phyloP scores from a whole-genome alignment of 1,140 invertebrate genomes.

The Calephelis nemesis region DNA sequence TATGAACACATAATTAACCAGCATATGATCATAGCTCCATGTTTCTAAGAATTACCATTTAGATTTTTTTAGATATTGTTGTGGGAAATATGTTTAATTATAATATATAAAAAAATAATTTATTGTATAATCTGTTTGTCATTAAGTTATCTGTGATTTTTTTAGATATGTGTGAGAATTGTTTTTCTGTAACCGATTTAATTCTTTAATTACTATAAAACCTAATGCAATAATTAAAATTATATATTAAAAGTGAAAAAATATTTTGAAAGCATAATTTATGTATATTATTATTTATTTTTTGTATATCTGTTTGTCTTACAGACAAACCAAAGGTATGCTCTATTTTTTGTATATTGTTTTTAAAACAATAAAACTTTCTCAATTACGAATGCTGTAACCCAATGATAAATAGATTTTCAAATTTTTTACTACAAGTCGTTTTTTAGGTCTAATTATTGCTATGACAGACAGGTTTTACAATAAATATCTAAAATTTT shows the following conservation, averaged over 20 bases:
- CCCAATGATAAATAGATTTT: not conserved
- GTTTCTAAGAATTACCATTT: constrained; percentile 3
- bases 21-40: not conserved
- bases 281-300: too few species aligned
- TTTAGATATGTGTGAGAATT: not conserved
- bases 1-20: not conserved
- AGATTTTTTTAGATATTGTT: constrained; percentile 1
- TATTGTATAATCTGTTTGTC: constrained; percentile 11
- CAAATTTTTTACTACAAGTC: too few species aligned
- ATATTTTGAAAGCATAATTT: not conserved
- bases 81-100: not conserved
- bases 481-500: not conserved
- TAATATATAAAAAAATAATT: not conserved
- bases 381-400: too few species aligned
- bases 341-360: too few species aligned
- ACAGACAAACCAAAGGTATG: too few species aligned
- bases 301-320: too few species aligned
- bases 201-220: not conserved
- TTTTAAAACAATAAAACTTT: too few species aligned
- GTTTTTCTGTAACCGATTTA: not conserved
- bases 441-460: not conserved
- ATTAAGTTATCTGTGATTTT: constrained; percentile 3
- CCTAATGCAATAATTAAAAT: constrained; percentile 1
- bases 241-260: not conserved
- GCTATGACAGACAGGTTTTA: not conserved